Base-by-base conservation (phyloP, 2,113 vertebrate species). In the Neogale vison region DNA sequence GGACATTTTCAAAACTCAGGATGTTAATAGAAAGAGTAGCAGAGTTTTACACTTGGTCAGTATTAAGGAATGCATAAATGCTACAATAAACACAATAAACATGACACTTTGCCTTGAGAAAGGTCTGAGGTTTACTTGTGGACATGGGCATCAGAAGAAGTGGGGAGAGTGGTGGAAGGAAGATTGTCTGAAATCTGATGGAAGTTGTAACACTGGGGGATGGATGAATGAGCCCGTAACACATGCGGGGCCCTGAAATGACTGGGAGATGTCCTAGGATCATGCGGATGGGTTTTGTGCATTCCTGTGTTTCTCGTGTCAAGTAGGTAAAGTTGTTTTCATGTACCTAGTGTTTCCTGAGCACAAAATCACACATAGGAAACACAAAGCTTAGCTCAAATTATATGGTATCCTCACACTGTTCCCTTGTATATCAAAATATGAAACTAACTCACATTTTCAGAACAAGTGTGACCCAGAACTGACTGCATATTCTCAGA, bases 171-270 rank as follows among this genome's bases (percentile, higher is more conserved):
- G 8, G 23, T 8, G 4, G 63, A 8, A 87, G 59, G 47, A 81
- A 39, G 13, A 1, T 14, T 69, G 18, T n/a, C 65, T 69, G 26
- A 24, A 59, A 36, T n/a, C 8, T 17, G 12, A 21, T 36, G 77
- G 42, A 10, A 52, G 29, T 7, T 21, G 31, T n/a, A 23, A 5
- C 1, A 26, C 0, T 39, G 21, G n/a, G 29, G 29, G 24, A 5
- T 26, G 55, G 31, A 23, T 34, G 13, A 2, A 12, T 26, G 45
- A 31, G 42, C 11, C 88, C 29, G 3, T 18, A 36, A 36, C 52
- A 45, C 39, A 42, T 1, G 6, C 1, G 1, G 24, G 31, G 52
- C 45, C 20, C 8, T 1, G n/a, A 21, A 50, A 8, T 17, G n/a
- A 18, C 31, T 13, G 23, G 21, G 0, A 26, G 29, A 39, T 11